phyloP scores from a whole-genome alignment of 1,140 invertebrate species.

The Macrobrachium nipponense region DNA sequence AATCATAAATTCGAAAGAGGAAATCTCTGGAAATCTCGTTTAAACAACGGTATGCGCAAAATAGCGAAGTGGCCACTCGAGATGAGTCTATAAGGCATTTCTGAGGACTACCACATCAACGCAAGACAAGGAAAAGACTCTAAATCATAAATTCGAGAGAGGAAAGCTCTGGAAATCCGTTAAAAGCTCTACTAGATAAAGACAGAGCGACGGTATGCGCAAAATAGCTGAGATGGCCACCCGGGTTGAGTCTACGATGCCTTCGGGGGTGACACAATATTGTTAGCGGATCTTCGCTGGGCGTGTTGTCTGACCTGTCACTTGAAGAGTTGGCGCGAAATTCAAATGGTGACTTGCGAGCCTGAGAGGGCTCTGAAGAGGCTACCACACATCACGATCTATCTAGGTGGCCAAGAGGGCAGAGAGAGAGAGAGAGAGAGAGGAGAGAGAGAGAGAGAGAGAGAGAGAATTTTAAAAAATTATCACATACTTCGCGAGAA shows the following conservation, averaged over 20 bases:
- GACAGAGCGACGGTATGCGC: neutral
- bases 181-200: no score
- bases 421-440: neutral
- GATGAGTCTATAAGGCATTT: no score
- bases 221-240: neutral
- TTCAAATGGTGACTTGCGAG: conserved; percentile 61
- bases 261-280: conserved; percentile 39
- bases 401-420: conserved; percentile 36
- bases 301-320: conserved; percentile 49
- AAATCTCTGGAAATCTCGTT: no score
- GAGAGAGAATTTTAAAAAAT: conserved; percentile 12
- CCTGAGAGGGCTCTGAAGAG: conserved; percentile 45
- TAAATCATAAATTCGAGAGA: no score
- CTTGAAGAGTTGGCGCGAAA: conserved; percentile 60
- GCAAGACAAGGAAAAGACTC: no score
- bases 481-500: neutral
- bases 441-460: conserved; percentile 38
- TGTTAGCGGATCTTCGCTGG: conserved; percentile 56
- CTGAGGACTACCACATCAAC: no score
- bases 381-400: conserved; percentile 55
- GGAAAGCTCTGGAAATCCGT: no score
- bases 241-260: neutral
- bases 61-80: no score
- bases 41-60: no score
- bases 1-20: no score